These are phyloP conservation scores for Meteorus cinctellus DNA, from an alignment of 2,888 invertebrate species.

Conservation along the genomic window DNA sequence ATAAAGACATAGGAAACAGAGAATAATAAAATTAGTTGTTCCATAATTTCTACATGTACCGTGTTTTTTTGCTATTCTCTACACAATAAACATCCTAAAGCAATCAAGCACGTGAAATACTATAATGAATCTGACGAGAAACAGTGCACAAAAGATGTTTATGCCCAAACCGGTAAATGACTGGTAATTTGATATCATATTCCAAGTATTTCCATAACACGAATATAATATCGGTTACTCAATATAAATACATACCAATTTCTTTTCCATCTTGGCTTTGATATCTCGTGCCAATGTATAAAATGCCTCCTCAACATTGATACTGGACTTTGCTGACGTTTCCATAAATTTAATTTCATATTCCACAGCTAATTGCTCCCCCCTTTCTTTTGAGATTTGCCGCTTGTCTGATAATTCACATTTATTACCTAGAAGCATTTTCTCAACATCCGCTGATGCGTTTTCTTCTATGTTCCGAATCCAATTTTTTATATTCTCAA, in stretches of 20 bases:
- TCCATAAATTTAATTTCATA: slow-evolving; percentile 99
- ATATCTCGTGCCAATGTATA: slow-evolving; percentile 97
- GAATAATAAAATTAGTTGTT: slow-evolving; percentile 65
- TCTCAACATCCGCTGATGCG: slow-evolving; percentile 98
- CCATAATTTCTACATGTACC: slow-evolving; percentile 38
- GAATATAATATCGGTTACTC: slow-evolving; percentile 54
- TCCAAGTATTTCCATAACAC: slow-evolving; percentile 33
- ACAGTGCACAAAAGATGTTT: neutral
- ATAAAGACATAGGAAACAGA: slow-evolving; percentile 71
- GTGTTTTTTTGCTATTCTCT: neutral
- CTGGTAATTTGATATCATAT: neutral
- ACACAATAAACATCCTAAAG: neutral
- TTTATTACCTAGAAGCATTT: slow-evolving; percentile 99
- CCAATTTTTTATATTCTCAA: slow-evolving; percentile 99
- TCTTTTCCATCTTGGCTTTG: slow-evolving; percentile 98
- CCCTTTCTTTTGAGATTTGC: slow-evolving; percentile 95
- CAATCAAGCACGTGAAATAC: slow-evolving; percentile 15
- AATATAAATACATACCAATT: slow-evolving; percentile 83
- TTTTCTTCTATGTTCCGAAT: slow-evolving; percentile 99
- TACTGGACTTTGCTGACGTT: slow-evolving; percentile 98
- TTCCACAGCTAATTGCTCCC: slow-evolving; percentile 97
- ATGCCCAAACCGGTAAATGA: neutral
- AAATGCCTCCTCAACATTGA: slow-evolving; percentile 98
- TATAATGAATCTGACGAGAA: neutral
- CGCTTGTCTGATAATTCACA: slow-evolving; percentile 97